phyloP scores from a whole-genome alignment of 2,113 vertebrate species.

The Lipotes vexillifer region DNA sequence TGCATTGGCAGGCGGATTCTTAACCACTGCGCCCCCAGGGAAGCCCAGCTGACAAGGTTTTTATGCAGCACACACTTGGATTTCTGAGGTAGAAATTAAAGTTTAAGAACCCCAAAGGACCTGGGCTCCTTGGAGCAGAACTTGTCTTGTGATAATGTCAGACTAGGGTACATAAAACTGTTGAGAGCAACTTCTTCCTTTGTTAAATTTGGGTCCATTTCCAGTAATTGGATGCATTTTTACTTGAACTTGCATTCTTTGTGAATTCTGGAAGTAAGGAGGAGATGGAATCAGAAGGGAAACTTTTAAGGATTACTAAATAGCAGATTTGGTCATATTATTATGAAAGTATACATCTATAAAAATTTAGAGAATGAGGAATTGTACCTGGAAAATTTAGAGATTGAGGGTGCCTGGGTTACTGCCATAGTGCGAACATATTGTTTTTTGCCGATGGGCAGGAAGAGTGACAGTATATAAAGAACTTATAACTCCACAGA shows the following conservation, averaged over 20 bases:
- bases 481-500: not conserved
- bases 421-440: not conserved
- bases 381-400: not conserved
- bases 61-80: not conserved
- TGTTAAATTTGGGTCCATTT: constrained; percentile 42
- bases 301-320: not conserved
- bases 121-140: not conserved
- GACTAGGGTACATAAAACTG: not conserved
- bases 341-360: constrained; percentile 13
- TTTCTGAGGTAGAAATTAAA: constrained; percentile 35
- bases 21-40: no score
- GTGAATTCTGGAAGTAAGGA: not conserved
- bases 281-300: not conserved
- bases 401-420: not conserved
- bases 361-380: not conserved
- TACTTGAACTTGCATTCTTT: constrained; percentile 4
- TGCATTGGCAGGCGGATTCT: no score
- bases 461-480: constrained; percentile 29
- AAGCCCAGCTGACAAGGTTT: not conserved
- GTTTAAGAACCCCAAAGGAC: not conserved
- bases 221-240: constrained; percentile 20
- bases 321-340: not conserved
- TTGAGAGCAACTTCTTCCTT: not conserved
- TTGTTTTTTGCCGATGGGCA: not conserved
- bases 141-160: not conserved